Evolutionary conservation across 2,797 vertebrate species (phyloP).

Genomic region (Sitta carolinensis): DNA sequence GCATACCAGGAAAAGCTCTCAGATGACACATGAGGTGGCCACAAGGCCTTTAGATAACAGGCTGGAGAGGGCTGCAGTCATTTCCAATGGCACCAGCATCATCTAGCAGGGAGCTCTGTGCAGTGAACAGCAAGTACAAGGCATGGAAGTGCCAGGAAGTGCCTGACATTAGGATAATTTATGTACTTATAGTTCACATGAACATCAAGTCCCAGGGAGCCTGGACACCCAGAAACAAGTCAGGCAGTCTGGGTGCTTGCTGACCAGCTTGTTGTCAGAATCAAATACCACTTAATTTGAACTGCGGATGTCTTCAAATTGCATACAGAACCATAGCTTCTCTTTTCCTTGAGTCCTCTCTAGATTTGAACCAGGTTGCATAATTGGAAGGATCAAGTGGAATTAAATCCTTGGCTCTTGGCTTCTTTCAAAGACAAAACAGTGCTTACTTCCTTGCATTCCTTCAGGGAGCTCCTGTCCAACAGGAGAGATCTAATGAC

Average conservation of each 20-base stretch:
- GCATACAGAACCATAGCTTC: background rate
- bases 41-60: background rate
- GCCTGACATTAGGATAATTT: background rate
- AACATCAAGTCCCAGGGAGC: background rate
- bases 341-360: background rate
- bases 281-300: background rate
- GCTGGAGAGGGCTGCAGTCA: background rate
- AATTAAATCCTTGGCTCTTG: background rate
- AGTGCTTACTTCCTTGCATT: background rate
- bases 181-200: background rate
- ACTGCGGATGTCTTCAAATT: background rate
- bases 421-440: background rate
- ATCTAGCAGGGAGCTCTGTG: background rate
- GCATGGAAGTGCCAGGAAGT: background rate
- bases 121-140: background rate
- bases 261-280: background rate
- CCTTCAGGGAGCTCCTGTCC: background rate
- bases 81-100: background rate
- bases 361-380: background rate
- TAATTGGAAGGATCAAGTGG: background rate
- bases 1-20: background rate
- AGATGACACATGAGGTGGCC: background rate
- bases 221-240: conserved; percentile 2
- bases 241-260: background rate
- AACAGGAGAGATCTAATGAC: background rate